Conservation (phyloP, 2,888 invertebrate genomes). For the Automeris io region DNA sequence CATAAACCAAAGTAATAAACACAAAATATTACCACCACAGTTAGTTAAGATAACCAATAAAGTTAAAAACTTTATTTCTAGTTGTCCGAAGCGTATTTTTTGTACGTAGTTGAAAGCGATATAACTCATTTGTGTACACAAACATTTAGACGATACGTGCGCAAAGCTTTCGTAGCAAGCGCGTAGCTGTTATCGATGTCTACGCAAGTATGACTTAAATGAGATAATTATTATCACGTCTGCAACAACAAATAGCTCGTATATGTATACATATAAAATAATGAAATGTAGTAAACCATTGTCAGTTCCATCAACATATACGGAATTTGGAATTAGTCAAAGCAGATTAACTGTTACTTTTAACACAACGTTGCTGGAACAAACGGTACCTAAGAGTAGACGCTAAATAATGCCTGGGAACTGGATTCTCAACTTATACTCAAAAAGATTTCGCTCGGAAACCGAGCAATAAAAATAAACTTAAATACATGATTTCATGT, state of each 20-base stretch:
- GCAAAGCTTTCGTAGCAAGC: conserved; percentile 10
- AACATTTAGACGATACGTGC: conserved; percentile 16
- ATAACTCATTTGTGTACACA: too few species aligned
- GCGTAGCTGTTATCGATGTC: conserved; percentile 11
- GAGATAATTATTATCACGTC: conserved; percentile 10
- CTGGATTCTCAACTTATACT: conserved; percentile 60
- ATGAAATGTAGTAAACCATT: conserved; percentile 35
- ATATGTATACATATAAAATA: conserved; percentile 22
- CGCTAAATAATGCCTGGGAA: conserved; percentile 70
- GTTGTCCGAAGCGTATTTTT: too few species aligned
- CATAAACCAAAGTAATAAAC: too few species aligned
- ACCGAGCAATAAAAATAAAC: conserved; percentile 6
- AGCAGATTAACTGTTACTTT: conserved; percentile 57
- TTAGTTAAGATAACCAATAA: too few species aligned
- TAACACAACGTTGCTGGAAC: conserved; percentile 47
- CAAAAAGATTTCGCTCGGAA: conserved; percentile 24
- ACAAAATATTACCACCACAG: too few species aligned
- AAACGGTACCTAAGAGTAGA: too few species aligned
- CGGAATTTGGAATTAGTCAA: conserved; percentile 47
- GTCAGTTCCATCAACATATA: conserved; percentile 36
- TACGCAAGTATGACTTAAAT: conserved; percentile 19
- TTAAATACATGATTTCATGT: background rate
- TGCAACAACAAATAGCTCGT: background rate
- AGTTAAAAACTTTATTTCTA: too few species aligned
- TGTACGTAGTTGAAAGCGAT: too few species aligned